Evolutionary conservation across 2,113 vertebrate genomes (phyloP), one percentile per base, ranked within the genome.

Genomic region (Zootoca vivipara): DNA sequence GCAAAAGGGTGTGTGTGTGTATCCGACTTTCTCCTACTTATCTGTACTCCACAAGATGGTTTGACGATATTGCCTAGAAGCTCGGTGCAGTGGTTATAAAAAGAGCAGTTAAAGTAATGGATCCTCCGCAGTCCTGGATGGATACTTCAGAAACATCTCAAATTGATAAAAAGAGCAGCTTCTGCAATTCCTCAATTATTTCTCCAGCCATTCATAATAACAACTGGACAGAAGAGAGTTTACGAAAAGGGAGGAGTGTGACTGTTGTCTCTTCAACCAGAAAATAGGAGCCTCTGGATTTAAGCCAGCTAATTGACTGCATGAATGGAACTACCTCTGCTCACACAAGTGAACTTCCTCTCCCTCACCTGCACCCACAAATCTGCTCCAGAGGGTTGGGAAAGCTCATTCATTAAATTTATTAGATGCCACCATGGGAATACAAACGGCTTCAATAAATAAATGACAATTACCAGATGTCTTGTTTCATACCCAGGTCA

Each of bases 181-280:
- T 87, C 75, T 87, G 26, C 16, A 52, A 7, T 80, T 91, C 87
- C 74, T 62, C 28, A 56, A 65, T 24, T 67, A 82, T 67, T 89
- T 73, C 35, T 83, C 7, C 33, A 78, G 38, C 7, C 30, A 74
- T 69, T 86, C 70, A 65, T 30, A 10, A 15, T 40, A 73, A 46
- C 12, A 85, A 46, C 46, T 64, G 82, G 82, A 56, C 1, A 77
- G 73, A 38, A 9, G 77, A 3, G 3, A 42, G 20, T n/a, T 82
- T 64, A 58, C 69, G 7, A 10, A 1, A 3, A 52, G 46, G 26
- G 28, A 69, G 79, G 89, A 26, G 24, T 35, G 78, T 74, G 24
- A 74, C 86, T 87, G 15, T 58, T 83, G 38, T 28, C 38, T 28
- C 26, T 83, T 30, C 46, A 69, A 69, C 7, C 22, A 73, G 20